These are phyloP conservation scores for Byasa hedistus DNA, from an alignment of 2,888 invertebrate genomes.

Conservation along the genomic window DNA sequence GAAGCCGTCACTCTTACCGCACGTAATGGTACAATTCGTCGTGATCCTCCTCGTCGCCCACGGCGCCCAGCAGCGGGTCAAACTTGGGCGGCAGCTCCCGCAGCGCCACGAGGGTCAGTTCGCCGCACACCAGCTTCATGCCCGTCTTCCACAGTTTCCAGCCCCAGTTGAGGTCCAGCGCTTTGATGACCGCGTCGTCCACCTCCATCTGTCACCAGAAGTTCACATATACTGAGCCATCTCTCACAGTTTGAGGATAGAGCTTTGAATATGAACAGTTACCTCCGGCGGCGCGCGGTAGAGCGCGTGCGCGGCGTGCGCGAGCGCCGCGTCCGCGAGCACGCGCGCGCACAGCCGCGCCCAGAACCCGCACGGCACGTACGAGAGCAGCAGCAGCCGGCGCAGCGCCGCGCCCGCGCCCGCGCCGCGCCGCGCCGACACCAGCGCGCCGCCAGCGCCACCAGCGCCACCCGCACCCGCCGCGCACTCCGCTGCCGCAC, in stretches of 20 bases:
- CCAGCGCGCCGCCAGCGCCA: too few relatives aligned
- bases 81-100: conserved; percentile 86
- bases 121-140: conserved; percentile 90
- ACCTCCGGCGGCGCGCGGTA: conserved; percentile 87
- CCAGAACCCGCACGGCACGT: conserved; percentile 99
- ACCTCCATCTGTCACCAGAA: conserved; percentile 70
- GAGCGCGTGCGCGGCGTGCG: conserved; percentile 87
- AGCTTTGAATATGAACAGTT: too few relatives aligned
- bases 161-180: conserved; percentile 86
- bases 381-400: conserved; percentile 93
- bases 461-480: too few relatives aligned
- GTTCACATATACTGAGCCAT: too few relatives aligned
- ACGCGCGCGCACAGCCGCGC: conserved; percentile 95
- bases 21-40: conserved; percentile 44
- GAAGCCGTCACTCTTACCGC: conserved; percentile 35
- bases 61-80: conserved; percentile 56
- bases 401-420: conserved; percentile 81
- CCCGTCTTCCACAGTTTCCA: conserved; percentile 98
- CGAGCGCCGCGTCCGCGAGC: conserved; percentile 91
- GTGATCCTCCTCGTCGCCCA: conserved; percentile 40
- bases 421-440: conserved; percentile 49
- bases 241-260: too few relatives aligned
- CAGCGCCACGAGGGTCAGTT: conserved; percentile 89
- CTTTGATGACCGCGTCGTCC: conserved; percentile 80
- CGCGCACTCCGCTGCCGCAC: too few relatives aligned